A percentile compares a stretch with the other conserved stretches of the same genome.
phyloP scores from a whole-genome alignment of 2,113 vertebrate species.

The Balaenoptera acutorostrata region DNA sequence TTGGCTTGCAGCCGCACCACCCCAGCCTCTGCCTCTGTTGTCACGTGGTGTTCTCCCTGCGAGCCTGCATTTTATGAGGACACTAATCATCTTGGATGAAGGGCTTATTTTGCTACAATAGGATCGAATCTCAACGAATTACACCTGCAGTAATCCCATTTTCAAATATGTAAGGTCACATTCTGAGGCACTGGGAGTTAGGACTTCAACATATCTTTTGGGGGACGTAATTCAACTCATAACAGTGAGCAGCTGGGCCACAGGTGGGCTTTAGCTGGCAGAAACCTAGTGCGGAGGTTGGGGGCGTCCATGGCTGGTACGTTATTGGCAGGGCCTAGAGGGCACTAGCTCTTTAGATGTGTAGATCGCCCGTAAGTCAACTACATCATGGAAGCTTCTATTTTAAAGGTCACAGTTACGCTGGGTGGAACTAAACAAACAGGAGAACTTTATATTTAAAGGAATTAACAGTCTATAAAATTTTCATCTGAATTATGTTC shows the following conservation, averaged over 20 bases:
- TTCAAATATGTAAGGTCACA: background rate
- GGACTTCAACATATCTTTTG: background rate
- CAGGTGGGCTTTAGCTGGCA: background rate
- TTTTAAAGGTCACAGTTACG: background rate
- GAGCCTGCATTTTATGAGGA: background rate
- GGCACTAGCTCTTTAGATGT: background rate
- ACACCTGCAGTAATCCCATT: background rate
- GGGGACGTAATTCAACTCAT: background rate
- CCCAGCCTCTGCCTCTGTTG: background rate
- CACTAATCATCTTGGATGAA: background rate
- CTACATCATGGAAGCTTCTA: background rate
- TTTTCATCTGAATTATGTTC: background rate
- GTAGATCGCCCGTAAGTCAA: background rate
- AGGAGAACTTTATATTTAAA: background rate
- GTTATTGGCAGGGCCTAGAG: background rate
- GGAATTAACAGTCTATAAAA: background rate
- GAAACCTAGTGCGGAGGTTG: background rate
- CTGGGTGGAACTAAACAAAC: background rate
- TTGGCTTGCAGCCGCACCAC: background rate
- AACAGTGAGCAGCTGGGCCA: background rate
- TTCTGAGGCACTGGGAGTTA: background rate
- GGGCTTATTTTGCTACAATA: background rate
- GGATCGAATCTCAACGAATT: background rate
- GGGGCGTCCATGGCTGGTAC: too few relatives aligned
- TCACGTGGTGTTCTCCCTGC: background rate